Conservation (phyloP, 2,797 vertebrate genomes). For the Myotis daubentonii region DNA sequence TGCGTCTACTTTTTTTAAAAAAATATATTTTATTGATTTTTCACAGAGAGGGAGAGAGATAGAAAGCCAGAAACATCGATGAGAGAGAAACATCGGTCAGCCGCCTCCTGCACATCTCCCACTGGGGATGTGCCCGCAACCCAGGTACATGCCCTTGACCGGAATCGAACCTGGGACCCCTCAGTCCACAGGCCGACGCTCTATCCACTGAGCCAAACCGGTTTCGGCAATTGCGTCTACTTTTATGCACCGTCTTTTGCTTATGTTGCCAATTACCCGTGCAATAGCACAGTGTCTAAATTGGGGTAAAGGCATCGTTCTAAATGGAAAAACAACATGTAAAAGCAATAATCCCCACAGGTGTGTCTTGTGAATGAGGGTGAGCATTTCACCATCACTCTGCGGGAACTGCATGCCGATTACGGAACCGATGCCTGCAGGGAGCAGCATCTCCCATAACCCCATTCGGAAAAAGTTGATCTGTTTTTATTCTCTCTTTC, state of each 20-base stretch:
- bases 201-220: too few species aligned
- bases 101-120: too few species aligned
- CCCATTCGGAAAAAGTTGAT: constrained; percentile 49
- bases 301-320: constrained; percentile 41
- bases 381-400: constrained; percentile 47
- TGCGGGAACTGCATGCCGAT: neutral
- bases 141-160: too few species aligned
- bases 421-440: constrained; percentile 39
- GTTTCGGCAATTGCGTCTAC: constrained; percentile 33
- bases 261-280: constrained; percentile 67
- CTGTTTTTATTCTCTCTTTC: constrained; percentile 61
- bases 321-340: constrained; percentile 53
- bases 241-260: constrained; percentile 55
- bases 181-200: too few species aligned
- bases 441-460: constrained; percentile 21
- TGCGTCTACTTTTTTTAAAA: constrained; percentile 56
- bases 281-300: constrained; percentile 35
- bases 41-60: too few species aligned
- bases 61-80: too few species aligned
- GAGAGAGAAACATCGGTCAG: too few species aligned
- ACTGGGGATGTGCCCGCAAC: too few species aligned
- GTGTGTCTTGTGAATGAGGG: constrained; percentile 28
- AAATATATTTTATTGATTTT: too few species aligned
- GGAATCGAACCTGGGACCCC: too few species aligned
- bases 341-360: constrained; percentile 29